Evolutionary conservation across 1,140 invertebrate genomes (phyloP).

Genomic region (Gryon sp.): DNA sequence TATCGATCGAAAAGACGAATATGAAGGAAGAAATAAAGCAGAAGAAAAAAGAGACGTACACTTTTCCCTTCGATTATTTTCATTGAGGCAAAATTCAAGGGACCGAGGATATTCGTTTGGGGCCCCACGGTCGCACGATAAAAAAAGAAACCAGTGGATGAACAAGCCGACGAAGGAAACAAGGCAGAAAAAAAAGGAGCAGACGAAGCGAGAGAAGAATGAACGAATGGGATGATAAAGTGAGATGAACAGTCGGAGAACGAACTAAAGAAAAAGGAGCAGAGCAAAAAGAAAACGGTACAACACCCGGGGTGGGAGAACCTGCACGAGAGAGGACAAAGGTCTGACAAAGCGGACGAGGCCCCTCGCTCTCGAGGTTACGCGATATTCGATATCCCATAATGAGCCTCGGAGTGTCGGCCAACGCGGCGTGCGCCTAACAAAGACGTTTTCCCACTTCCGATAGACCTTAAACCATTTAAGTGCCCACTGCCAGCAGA

Average conservation of each 20-base stretch:
- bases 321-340: conserved; percentile 51
- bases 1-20: too few species aligned
- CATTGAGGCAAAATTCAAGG: conserved; percentile 44
- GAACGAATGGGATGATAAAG: not conserved
- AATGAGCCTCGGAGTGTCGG: conserved; percentile 55
- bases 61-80: conserved; percentile 37
- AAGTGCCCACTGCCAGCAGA: conserved; percentile 39
- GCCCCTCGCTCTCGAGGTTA: conserved; percentile 57
- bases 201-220: conserved; percentile 41
- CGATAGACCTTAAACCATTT: conserved; percentile 65
- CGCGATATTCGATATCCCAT: conserved; percentile 68
- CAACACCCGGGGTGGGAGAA: conserved; percentile 49
- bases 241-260: not conserved
- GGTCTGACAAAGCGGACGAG: conserved; percentile 67
- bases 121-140: conserved; percentile 50
- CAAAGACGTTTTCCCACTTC: conserved; percentile 75
- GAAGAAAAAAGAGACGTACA: conserved; percentile 15
- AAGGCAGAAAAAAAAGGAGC: conserved; percentile 47
- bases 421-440: conserved; percentile 60
- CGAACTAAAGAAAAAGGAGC: conserved; percentile 20
- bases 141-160: conserved; percentile 33
- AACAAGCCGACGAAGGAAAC: conserved; percentile 4
- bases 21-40: too few species aligned
- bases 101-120: conserved; percentile 1
- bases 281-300: conserved; percentile 54